Evolutionary conservation across 2,797 vertebrate genomes (phyloP), one percentile per base, ranked within the genome.

Genomic region (Phrynocephalus vlangalii): DNA sequence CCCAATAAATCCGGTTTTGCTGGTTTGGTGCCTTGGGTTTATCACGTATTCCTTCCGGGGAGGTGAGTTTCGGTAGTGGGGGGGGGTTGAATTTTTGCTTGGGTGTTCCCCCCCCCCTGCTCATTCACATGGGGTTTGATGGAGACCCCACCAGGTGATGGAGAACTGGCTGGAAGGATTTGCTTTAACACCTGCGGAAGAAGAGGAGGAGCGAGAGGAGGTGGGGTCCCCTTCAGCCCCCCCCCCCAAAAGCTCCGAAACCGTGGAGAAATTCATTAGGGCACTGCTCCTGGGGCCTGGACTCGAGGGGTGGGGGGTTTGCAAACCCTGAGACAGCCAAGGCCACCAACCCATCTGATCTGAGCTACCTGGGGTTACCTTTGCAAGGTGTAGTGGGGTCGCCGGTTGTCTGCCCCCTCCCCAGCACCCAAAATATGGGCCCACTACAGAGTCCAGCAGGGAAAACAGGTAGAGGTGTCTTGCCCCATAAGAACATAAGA

Each of bases 1-100:
- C 68, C 11, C 13, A 11, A 79, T 48, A 87, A 73, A 87, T 80
- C 88, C 33, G 10, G 85, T 87, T 87, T 5, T 13, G 26, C 88
- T 75, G 70, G 88, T 83, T 60, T 52, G 44, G 70, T 38, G 30
- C 3, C 81, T 66, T 67, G 68, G 38, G 33, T 84, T 84, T 86
- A 85, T 86, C 85, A 48, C 28, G 68, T 68, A 24, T 44, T 79
- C 30, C n/a, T 52, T 3, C 38, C n/a, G 1, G 63, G 72, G 56
- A 44, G 80, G 80, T 24, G 73, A 83, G 67, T 79, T 84, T 88
- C 38, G 44, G 48, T 68, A 71, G 75, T 2, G n/a, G 28, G 73
- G 20, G 33, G 7, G 26, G 16, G 5, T 26, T 28, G 38, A 38
- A 26, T 60, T 71, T 38, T 28, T 1, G 7, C 1, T 79, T 79